Evolutionary conservation across 2,888 invertebrate species (phyloP).

Genomic region (Pycnomerus fuliginosus): DNA sequence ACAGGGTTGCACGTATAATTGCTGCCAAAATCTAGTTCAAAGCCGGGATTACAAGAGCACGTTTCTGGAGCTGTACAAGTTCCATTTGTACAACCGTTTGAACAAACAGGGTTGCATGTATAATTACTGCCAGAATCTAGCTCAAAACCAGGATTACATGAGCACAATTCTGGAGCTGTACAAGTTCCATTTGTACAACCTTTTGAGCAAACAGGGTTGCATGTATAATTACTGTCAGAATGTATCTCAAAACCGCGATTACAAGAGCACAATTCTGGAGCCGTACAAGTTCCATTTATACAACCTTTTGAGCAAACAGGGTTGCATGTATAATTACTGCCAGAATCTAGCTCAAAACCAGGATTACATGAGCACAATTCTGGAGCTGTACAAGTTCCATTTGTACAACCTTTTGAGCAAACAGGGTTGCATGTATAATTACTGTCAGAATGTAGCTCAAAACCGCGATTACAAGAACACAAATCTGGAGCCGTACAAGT

Average conservation of each 20-base stretch:
- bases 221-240: neutral
- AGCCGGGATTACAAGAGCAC: neutral
- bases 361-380: constrained; percentile 30
- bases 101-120: constrained; percentile 48
- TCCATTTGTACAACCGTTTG: constrained; percentile 29
- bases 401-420: constrained; percentile 30
- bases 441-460: constrained; percentile 17
- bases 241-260: neutral
- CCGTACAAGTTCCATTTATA: neutral
- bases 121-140: neutral
- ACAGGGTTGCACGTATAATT: neutral
- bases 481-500: constrained; percentile 30
- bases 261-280: neutral
- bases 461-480: constrained; percentile 35
- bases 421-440: constrained; percentile 26
- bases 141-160: neutral
- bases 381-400: constrained; percentile 55
- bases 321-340: neutral
- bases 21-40: neutral
- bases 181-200: neutral
- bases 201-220: neutral
- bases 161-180: neutral
- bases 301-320: neutral
- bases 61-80: constrained; percentile 35
- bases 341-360: constrained; percentile 5